These are phyloP conservation scores for Aricia agestis DNA, from an alignment of 1,140 invertebrate species.

Conservation along the genomic window DNA sequence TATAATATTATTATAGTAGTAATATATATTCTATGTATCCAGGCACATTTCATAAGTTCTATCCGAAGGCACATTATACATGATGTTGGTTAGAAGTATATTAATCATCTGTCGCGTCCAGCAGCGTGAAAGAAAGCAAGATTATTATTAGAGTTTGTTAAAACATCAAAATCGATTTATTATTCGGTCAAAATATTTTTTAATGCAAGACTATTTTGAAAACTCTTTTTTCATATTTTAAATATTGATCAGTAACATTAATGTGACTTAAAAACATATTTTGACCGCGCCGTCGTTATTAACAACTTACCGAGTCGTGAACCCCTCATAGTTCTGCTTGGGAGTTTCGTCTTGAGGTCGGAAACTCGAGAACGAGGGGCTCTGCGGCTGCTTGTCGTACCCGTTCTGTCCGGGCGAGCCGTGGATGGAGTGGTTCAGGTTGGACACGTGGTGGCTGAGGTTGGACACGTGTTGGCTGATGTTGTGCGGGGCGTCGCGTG, in stretches of 20 bases:
- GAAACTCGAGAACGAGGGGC: constrained; percentile 68
- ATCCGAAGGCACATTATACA: constrained; percentile 35
- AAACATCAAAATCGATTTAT: constrained; percentile 12
- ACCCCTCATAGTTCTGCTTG: constrained; percentile 78
- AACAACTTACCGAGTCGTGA: constrained; percentile 77
- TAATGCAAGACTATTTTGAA: background rate
- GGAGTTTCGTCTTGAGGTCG: constrained; percentile 56
- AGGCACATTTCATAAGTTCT: constrained; percentile 28
- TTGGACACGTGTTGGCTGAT: constrained; percentile 34
- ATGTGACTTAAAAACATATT: background rate
- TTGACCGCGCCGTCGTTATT: background rate
- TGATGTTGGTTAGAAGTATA: constrained; percentile 25
- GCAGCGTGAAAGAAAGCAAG: constrained; percentile 35
- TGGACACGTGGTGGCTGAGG: constrained; percentile 27
- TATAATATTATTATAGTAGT: constrained; percentile 15
- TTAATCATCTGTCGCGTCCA: constrained; percentile 35
- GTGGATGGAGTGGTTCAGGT: constrained; percentile 30
- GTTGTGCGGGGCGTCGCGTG: constrained; percentile 32
- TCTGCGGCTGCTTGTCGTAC: constrained; percentile 49
- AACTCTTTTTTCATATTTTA: too few species aligned
- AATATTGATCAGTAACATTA: background rate
- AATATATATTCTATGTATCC: constrained; percentile 15
- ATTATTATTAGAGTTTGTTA: constrained; percentile 27
- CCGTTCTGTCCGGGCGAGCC: constrained; percentile 35
- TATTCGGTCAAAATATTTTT: constrained; percentile 26